These are phyloP conservation scores for Trinorchestia longiramus DNA, from an alignment of 1,140 invertebrate species.

Conservation along the genomic window DNA sequence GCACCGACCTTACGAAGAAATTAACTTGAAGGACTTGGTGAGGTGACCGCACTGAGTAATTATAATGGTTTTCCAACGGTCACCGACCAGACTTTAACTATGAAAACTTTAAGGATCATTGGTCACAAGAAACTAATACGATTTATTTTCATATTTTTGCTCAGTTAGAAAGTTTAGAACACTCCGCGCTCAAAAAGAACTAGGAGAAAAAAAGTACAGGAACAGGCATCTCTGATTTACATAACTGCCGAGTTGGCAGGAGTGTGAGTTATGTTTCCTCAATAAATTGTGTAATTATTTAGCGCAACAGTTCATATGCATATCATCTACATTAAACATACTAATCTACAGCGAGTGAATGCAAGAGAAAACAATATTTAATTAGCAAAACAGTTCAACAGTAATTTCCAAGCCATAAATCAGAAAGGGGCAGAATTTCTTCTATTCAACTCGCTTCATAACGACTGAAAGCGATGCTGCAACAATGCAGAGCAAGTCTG, in stretches of 20 bases:
- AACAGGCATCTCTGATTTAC: background rate
- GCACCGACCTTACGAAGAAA: background rate
- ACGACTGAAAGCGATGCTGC: background rate
- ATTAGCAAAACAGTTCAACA: background rate
- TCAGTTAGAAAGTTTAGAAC: background rate
- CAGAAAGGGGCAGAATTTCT: background rate
- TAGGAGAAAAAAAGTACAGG: background rate
- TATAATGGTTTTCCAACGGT: slow-evolving; percentile 23
- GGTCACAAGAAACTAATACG: background rate
- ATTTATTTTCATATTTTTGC: background rate
- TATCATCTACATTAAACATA: background rate
- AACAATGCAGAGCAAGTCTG: background rate
- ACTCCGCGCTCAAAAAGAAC: background rate
- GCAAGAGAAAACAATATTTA: background rate
- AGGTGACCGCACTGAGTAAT: slow-evolving; percentile 43
- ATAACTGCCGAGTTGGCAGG: background rate
- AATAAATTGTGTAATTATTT: background rate
- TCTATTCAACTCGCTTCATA: background rate
- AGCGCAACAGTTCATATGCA: background rate
- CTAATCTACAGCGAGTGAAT: background rate
- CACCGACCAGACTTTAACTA: background rate
- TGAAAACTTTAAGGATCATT: slow-evolving; percentile 47
- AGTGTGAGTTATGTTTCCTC: background rate
- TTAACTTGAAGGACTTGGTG: background rate
- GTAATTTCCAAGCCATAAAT: background rate